Percentiles rank a stretch among this genome's conserved stretches.
These are phyloP conservation scores for Limonius californicus DNA, from an alignment of 1,140 invertebrate species.

Conservation along the genomic window DNA sequence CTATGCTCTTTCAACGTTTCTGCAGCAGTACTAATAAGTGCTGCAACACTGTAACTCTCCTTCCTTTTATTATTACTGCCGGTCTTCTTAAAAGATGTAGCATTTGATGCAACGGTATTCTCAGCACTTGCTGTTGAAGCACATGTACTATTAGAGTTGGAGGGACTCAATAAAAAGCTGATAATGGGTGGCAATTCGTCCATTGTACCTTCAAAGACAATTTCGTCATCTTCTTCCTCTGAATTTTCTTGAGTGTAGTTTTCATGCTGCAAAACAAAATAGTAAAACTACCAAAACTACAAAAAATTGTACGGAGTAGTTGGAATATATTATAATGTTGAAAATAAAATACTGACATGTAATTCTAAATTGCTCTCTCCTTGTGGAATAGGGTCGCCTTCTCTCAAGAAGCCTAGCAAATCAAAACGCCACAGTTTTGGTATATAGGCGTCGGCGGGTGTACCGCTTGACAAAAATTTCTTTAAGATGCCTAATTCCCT, in stretches of 20 bases:
- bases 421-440: neutral
- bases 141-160: too few relatives aligned
- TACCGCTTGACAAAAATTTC: neutral
- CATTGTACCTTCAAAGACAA: neutral
- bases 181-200: neutral
- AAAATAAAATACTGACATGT: neutral
- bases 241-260: neutral
- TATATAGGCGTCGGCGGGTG: neutral
- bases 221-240: neutral
- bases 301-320: too few relatives aligned
- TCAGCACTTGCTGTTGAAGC: neutral
- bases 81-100: too few relatives aligned
- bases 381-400: neutral
- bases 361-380: neutral
- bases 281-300: too few relatives aligned
- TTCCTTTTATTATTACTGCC: too few relatives aligned
- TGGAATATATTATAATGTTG: too few relatives aligned
- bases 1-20: neutral
- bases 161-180: too few relatives aligned
- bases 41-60: too few relatives aligned
- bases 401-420: neutral
- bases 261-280: neutral
- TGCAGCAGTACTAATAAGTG: neutral
- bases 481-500: neutral
- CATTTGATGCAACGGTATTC: neutral